phyloP scores from a whole-genome alignment of 2,113 vertebrate species.

The Oreochromis niloticus region DNA sequence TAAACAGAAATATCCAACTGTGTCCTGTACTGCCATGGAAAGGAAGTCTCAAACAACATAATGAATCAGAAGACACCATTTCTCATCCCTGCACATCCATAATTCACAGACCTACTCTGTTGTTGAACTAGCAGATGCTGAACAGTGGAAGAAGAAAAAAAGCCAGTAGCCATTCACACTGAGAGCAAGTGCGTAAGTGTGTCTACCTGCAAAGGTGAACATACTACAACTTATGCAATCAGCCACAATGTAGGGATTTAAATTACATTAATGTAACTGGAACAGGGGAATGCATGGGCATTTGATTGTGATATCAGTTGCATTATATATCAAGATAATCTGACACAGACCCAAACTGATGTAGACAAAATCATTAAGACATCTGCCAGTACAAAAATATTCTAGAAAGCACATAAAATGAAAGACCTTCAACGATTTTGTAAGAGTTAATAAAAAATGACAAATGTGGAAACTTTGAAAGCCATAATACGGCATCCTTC shows the following conservation, averaged over 20 bases:
- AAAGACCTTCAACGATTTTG: not conserved
- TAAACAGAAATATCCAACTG: not conserved
- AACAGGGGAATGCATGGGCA: not conserved
- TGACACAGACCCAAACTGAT: not conserved
- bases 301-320: not conserved
- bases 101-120: not conserved
- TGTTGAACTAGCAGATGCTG: not conserved
- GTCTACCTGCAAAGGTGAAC: not conserved
- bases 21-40: not conserved
- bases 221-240: not conserved
- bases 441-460: not conserved
- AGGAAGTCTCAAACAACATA: not conserved
- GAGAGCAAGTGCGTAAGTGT: not conserved
- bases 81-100: not conserved
- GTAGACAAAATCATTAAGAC: not conserved
- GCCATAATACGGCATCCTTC: not conserved
- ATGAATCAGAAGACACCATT: not conserved
- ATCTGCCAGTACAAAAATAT: not conserved
- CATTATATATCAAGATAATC: not conserved
- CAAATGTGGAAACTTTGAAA: not conserved
- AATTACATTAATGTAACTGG: not conserved
- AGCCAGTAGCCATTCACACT: not conserved
- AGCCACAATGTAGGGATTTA: not conserved
- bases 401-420: not conserved
- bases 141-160: not conserved